These are phyloP conservation scores for Cyprinodon variegatus DNA, from an alignment of 2,113 vertebrate species.

Conservation along the genomic window DNA sequence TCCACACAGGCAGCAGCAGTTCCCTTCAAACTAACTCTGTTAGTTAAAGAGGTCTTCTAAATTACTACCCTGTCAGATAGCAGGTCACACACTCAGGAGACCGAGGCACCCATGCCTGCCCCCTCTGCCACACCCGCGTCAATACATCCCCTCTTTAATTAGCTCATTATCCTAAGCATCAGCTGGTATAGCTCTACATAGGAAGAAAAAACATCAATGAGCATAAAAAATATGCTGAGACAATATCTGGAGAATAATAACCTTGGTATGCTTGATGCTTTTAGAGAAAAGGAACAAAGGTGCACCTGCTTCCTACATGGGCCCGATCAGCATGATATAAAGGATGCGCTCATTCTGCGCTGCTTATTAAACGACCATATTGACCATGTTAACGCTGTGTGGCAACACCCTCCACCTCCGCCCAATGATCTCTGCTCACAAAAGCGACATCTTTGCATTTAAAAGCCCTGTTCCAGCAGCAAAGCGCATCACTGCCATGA, in stretches of 20 bases:
- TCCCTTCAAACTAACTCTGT: neutral
- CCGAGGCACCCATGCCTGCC: slow-evolving; percentile 59
- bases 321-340: slow-evolving; percentile 46
- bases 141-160: slow-evolving; percentile 59
- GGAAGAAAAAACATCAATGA: neutral
- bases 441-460: slow-evolving; percentile 36
- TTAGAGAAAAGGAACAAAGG: slow-evolving; percentile 12
- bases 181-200: slow-evolving; percentile 57
- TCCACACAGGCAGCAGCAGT: neutral
- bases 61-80: slow-evolving; percentile 27
- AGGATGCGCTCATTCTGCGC: slow-evolving; percentile 41
- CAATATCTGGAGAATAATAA: neutral
- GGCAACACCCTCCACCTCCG: slow-evolving; percentile 64
- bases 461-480: slow-evolving; percentile 12
- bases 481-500: slow-evolving; percentile 7
- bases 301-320: slow-evolving; percentile 69
- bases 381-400: slow-evolving; percentile 46
- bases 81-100: slow-evolving; percentile 7
- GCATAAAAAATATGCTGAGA: neutral
- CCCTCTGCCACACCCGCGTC: slow-evolving; percentile 79
- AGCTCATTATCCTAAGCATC: slow-evolving; percentile 62
- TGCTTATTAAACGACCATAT: slow-evolving; percentile 51
- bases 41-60: neutral
- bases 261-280: slow-evolving; percentile 5
- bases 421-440: slow-evolving; percentile 49